Base-by-base conservation (phyloP, 2,888 invertebrate species). In the Rhamphomyia laevipes region DNA sequence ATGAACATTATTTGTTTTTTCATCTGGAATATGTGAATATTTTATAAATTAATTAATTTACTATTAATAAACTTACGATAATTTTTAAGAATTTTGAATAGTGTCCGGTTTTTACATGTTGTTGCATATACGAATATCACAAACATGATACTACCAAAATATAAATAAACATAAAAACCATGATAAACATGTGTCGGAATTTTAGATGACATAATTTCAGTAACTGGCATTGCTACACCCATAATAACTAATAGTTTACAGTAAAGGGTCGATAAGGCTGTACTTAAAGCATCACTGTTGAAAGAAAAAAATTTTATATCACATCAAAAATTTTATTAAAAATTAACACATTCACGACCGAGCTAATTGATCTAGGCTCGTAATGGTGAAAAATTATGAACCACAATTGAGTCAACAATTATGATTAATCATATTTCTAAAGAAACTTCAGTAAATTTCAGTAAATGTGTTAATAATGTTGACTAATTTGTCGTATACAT, bases 111-210 rank as follows among this genome's bases (percentile, higher is more conserved):
- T 27, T 80, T 76, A 62, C 81, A 72, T 55, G 84, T 72, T 51
- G 78, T 78, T 11, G 76, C 74, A 63, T 84, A 86, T 64, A 85
- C 77, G 57, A 83, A 82, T 53, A 82, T 73, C 43, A 90, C 81
- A 68, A 89, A 91, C 17, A 77, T 63, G 47, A 90, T 81, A 58
- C 87, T 86, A 42, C 81, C 81, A 51, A 80, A 64, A 64, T 90
- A 90, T 42, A 90, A 72, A 63, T 87, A 91, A 42, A 89, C 73
- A 68, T 90, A 90, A 67, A 87, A 90, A 43, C 84, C 87, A 80
- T 88, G 84, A 65, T 88, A 87, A 62, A 84, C 82, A 50, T 80
- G 78, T 30, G 79, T 77, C 16, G 85, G 82, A 21, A 89, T 85
- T 59, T 81, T 80, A 44, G 79, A 77, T 4, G 87, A 84, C 53